Percentiles rank a stretch among this genome's conserved stretches.
These are phyloP conservation scores for Centropristis striata DNA, from an alignment of 2,113 vertebrate species.

Conservation along the genomic window DNA sequence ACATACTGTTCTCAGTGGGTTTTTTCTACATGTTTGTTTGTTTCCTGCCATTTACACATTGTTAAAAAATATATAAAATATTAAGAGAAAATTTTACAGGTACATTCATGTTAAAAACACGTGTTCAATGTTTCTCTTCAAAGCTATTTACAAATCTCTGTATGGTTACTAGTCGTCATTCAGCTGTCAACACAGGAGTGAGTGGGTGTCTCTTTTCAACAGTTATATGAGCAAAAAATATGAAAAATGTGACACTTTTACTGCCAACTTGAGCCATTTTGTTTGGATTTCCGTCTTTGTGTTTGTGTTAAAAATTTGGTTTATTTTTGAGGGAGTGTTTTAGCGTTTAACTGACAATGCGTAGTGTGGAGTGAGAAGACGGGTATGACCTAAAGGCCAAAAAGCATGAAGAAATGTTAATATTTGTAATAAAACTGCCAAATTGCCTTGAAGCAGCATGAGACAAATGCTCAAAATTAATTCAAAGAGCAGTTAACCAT, in stretches of 20 bases:
- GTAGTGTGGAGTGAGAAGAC: not conserved
- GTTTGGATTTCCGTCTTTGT: slow-evolving; percentile 11
- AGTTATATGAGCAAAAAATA: too few species aligned
- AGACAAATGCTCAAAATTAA: not conserved
- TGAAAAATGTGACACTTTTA: slow-evolving; percentile 25
- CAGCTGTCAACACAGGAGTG: slow-evolving; percentile 51
- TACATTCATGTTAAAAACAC: slow-evolving; percentile 78
- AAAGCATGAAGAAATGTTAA: not conserved
- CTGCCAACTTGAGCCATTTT: slow-evolving; percentile 1
- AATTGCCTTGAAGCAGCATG: slow-evolving; percentile 18
- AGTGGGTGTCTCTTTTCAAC: slow-evolving; percentile 8
- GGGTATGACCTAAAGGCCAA: not conserved
- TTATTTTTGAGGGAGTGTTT: not conserved
- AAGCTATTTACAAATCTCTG: slow-evolving; percentile 78
- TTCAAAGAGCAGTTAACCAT: slow-evolving; percentile 19
- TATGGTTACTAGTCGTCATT: slow-evolving; percentile 52
- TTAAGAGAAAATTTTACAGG: slow-evolving; percentile 74
- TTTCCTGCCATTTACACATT: slow-evolving; percentile 62
- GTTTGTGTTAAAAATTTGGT: too few species aligned
- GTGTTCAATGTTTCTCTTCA: slow-evolving; percentile 49
- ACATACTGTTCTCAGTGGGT: slow-evolving; percentile 37
- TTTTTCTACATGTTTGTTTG: slow-evolving; percentile 9
- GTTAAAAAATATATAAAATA: slow-evolving; percentile 81
- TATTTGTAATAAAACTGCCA: not conserved
- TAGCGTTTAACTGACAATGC: not conserved